Percentiles rank a stretch among this genome's conserved stretches.
phyloP scores from a whole-genome alignment of 2,888 invertebrate species.

The Psylliodes chrysocephalus region DNA sequence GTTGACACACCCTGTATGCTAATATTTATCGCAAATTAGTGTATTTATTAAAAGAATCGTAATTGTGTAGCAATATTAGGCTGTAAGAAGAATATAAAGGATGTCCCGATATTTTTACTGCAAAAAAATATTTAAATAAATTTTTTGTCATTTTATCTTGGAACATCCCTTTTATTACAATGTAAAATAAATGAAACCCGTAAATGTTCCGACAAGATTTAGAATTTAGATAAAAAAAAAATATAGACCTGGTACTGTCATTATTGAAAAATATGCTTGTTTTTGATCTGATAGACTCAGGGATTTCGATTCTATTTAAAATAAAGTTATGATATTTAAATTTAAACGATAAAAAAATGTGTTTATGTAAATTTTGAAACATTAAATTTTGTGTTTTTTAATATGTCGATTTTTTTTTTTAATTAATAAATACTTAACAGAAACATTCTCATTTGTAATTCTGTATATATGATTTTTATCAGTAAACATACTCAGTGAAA shows the following conservation, averaged over 20 bases:
- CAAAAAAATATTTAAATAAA: not conserved
- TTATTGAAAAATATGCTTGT: conserved; percentile 1
- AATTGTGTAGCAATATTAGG: conserved; percentile 58
- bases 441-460: conserved; percentile 44
- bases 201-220: conserved; percentile 1
- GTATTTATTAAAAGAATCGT: conserved; percentile 46
- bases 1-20: conserved; percentile 5
- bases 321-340: not conserved
- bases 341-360: not conserved
- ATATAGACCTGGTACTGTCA: conserved; percentile 13
- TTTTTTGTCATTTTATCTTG: not conserved
- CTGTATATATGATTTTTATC: conserved; percentile 52
- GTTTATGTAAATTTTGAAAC: conserved; percentile 14
- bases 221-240: not conserved
- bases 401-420: conserved; percentile 32
- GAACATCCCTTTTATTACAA: not conserved
- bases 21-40: conserved; percentile 43
- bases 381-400: conserved; percentile 32
- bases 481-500: conserved; percentile 49
- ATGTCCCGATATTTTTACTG: not conserved
- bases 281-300: conserved; percentile 57
- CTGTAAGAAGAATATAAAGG: conserved; percentile 29
- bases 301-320: conserved; percentile 45
- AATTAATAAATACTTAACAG: no score
- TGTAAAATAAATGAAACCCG: conserved; percentile 4